A percentile compares a stretch with the other conserved stretches of the same genome.
phyloP scores from a whole-genome alignment of 2,888 invertebrate genomes.

The Acanthosoma haemorrhoidale region DNA sequence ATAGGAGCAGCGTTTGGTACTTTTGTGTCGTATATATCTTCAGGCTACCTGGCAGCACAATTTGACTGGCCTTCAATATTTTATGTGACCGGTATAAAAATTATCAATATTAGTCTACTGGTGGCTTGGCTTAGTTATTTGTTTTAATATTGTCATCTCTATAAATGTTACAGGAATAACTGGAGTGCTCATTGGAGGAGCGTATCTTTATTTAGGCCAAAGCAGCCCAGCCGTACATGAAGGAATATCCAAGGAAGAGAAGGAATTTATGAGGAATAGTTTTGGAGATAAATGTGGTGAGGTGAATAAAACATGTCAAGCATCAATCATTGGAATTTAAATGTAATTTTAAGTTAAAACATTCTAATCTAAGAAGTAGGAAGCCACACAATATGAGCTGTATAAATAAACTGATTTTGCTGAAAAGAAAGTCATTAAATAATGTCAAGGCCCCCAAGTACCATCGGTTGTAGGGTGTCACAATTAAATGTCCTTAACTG shows the following conservation, averaged over 20 bases:
- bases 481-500: no score
- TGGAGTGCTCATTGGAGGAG: background rate
- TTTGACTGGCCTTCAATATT: slow-evolving; percentile 9
- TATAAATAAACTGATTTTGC: no score
- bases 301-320: no score
- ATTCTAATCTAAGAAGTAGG: no score
- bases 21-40: background rate
- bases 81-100: background rate
- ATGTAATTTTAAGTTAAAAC: background rate
- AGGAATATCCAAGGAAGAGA: background rate
- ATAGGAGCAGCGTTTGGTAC: background rate
- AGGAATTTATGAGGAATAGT: background rate
- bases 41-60: background rate
- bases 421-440: no score
- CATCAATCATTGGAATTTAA: no score
- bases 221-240: background rate
- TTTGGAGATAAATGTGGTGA: background rate
- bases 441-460: no score
- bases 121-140: background rate
- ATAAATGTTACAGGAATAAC: background rate
- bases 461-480: no score
- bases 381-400: no score
- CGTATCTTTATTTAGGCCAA: background rate
- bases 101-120: background rate
- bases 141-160: background rate